Evolutionary conservation across 2,888 invertebrate genomes (phyloP), one percentile per base, ranked within the genome.

Genomic region (Xylocampa areola): DNA sequence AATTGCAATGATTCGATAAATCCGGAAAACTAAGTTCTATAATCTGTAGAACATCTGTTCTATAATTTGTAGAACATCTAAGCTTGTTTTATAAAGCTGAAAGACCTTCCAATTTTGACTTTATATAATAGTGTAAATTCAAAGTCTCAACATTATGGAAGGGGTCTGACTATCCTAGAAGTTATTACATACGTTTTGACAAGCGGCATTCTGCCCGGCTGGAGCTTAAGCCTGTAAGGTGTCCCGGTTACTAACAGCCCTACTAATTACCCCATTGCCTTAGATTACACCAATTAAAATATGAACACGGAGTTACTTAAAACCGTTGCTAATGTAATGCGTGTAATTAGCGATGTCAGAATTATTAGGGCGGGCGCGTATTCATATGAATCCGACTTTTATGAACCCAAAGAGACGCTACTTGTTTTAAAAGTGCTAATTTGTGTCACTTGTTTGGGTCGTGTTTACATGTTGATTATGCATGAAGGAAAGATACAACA

Each of bases 221-320:
- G 45, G 37, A 37, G 17, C 33, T 35, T 32, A 52, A 30, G 36
- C 23, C 19, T 16, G 19, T 33, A 53, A 61, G 58, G 62, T 59
- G 61, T 43, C 52, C 30, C 47, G 37, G 55, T 25, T 40, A 32
- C 43, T 32, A 55, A 55, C 48, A 55, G 49, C 62, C 43, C 30
- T 19, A 13, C 33, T 74, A 70, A 73, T 66, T 59, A 30, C 52
- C 11, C 36, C 71, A 55, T 62, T 66, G 67, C 41, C 52, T 62
- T 53, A 49, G 50, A 74, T 71, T 62, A 70, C 57, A 50, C 54
- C 73, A 54, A 71, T 73, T 69, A 66, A 72, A 71, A 69, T 69
- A 73, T 71, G 66, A 73, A 73, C 52, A 66, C 37, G 52, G 27
- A 69, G 66, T 53, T 60, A 52, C 57, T 73, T 65, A 65, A 51